These are phyloP conservation scores for Globicephala melas DNA, from an alignment of 2,113 vertebrate genomes.

Conservation along the genomic window DNA sequence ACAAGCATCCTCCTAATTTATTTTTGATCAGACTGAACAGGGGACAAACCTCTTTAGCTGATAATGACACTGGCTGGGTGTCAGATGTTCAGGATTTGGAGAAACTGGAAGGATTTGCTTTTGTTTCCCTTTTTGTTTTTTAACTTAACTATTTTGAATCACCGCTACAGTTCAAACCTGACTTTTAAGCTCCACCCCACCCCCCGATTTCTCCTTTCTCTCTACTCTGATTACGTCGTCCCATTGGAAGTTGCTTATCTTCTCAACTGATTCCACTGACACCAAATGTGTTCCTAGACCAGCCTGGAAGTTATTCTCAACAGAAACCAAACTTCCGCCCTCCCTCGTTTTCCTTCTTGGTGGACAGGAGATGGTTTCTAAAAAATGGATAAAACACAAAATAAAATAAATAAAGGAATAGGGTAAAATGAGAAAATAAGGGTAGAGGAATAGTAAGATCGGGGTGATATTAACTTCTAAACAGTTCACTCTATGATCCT, in stretches of 20 bases:
- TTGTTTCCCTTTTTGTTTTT: background rate
- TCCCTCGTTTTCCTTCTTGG: background rate
- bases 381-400: background rate
- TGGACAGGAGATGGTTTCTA: background rate
- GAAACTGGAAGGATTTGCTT: constrained; percentile 44
- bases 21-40: constrained; percentile 58
- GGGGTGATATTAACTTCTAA: background rate
- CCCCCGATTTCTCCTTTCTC: background rate
- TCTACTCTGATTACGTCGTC: background rate
- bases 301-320: background rate
- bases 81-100: constrained; percentile 47
- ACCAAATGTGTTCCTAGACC: background rate
- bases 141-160: constrained; percentile 29
- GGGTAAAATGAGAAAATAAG: background rate
- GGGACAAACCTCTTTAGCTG: constrained; percentile 58
- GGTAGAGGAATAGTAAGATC: background rate
- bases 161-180: background rate
- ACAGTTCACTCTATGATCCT: background rate
- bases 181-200: background rate
- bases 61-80: constrained; percentile 59
- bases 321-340: background rate
- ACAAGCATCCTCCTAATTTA: constrained; percentile 51
- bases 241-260: background rate
- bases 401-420: background rate
- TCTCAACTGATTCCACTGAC: background rate